A percentile compares a stretch with the other conserved stretches of the same genome.
phyloP scores from a whole-genome alignment of 2,113 vertebrate genomes.

The human (Homo sapiens) region GRCh38 chr6:19583001-19583500 shows the following conservation, averaged over 20 bases:
- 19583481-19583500: background rate
- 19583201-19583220: background rate
- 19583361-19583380: background rate
- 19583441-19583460: background rate
- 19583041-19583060: background rate
- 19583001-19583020: slow-evolving; percentile 26
- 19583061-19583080: slow-evolving; percentile 24
- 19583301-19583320: background rate
- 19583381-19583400: background rate
- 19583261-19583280: background rate
- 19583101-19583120: background rate
- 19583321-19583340: background rate
- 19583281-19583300: slow-evolving; percentile 1
- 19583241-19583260: background rate
- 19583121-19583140: background rate
- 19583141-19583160: background rate
- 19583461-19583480: background rate
- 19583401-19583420: background rate
- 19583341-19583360: background rate
- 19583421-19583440: background rate
- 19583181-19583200: background rate
- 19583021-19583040: background rate
- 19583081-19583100: background rate
- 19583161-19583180: background rate
- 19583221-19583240: background rate